Evolutionary conservation across 1,140 invertebrate genomes (phyloP).

Genomic region (Aricia agestis): DNA sequence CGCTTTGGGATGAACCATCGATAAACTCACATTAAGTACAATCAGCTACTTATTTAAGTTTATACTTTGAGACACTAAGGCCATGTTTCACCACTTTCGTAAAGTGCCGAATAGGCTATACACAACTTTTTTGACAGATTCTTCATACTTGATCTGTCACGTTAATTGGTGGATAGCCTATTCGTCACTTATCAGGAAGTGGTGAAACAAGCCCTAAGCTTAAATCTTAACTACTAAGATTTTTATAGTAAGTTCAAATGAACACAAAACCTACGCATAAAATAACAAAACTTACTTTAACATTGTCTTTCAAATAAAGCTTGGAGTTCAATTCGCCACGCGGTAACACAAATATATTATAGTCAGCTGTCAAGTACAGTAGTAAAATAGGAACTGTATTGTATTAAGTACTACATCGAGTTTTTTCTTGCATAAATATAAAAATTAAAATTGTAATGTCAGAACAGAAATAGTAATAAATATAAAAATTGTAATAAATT

Average conservation of each 20-base stretch:
- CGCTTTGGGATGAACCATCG: background rate
- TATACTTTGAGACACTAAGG: background rate
- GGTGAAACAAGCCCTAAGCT: no score
- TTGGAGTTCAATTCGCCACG: background rate
- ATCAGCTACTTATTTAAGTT: background rate
- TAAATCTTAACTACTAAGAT: background rate
- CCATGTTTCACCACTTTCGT: no score
- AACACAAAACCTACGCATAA: background rate
- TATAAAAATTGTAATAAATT: background rate
- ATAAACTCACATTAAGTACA: constrained; percentile 11
- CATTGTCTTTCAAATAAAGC: background rate
- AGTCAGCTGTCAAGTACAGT: background rate
- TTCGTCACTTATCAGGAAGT: no score
- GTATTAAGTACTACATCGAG: constrained; percentile 16
- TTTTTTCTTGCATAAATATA: background rate
- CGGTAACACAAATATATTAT: background rate
- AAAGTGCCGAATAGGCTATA: no score
- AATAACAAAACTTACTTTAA: constrained; percentile 9
- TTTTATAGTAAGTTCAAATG: background rate
- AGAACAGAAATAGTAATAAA: background rate
- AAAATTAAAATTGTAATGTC: background rate
- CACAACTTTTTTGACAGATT: no score
- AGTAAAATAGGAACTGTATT: constrained; percentile 53
- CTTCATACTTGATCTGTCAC: no score
- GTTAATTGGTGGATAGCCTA: no score